Evolutionary conservation across 2,888 invertebrate species (phyloP), one percentile per base, ranked within the genome.

Genomic region (Mesorhabditis belari): DNA sequence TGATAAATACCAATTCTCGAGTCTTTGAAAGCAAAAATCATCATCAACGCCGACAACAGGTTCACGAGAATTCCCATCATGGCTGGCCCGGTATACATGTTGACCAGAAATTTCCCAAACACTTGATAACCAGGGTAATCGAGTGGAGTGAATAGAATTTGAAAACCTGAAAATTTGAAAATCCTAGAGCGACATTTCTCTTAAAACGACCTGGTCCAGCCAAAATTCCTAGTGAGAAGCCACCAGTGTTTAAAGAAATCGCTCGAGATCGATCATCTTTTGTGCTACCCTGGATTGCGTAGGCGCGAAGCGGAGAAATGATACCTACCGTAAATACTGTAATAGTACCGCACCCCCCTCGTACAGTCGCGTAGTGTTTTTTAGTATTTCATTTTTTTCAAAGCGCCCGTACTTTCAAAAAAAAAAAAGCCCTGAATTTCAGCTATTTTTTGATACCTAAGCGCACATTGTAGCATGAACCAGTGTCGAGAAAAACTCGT

Each of bases 401-500:
- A 6, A 60, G 21, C 54, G 60, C 64, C n/a, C 75, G 28, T 17
- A 70, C 50, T 27, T 55, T 25, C 6, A 62, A 12, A 3, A 65
- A 19, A 26, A 70, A 61, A 5, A 67, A n/a, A 12, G 58, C 27
- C 49, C 70, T 71, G 63, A 70, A 58, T n/a, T 61, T 2, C n/a
- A 66, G 60, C 9, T 66, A 69, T 5, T 55, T 29, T 49, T 68
- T 60, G n/a, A n/a, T n/a, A n/a, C n/a, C n/a, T n/a, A n/a, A n/a
- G n/a, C n/a, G n/a, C n/a, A n/a, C n/a, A n/a, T n/a, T n/a, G n/a
- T n/a, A n/a, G 81, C 81, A 73, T 61, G 82, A 82, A 27, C 82
- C 83, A 27, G 81, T 69, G 4, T 82, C 81, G 59, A 82, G 81
- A 2, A 83, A 83, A 2, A 82, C n/a, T n/a, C n/a, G n/a, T n/a